These are phyloP conservation scores for Perca schrenkii DNA, from an alignment of 2,113 vertebrate genomes.

Conservation along the genomic window DNA sequence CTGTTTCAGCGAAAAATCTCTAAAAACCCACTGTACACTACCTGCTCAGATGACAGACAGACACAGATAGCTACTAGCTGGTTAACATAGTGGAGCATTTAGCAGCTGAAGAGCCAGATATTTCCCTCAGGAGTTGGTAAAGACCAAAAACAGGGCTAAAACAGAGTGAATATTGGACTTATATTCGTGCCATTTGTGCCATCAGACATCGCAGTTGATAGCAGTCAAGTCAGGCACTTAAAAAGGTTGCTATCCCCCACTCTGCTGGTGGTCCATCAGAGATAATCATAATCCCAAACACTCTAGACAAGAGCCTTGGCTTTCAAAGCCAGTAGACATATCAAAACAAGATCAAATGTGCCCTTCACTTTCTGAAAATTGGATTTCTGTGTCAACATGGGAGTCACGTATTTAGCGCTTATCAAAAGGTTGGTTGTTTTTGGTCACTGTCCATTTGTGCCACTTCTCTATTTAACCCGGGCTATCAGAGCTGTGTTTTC, in stretches of 20 bases:
- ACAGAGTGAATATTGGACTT: background rate
- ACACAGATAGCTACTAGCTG: background rate
- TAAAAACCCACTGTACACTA: background rate
- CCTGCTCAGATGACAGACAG: background rate
- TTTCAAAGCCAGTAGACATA: constrained; percentile 49
- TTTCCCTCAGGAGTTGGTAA: background rate
- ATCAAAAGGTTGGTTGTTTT: constrained; percentile 13
- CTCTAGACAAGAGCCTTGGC: constrained; percentile 61
- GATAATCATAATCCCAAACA: constrained; percentile 61
- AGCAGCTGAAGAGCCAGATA: background rate
- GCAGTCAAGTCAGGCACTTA: constrained; percentile 46
- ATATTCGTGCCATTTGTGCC: constrained; percentile 19
- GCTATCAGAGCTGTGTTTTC: constrained; percentile 15
- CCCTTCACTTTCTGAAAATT: constrained; percentile 60
- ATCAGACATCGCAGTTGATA: constrained; percentile 39
- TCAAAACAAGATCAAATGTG: constrained; percentile 70
- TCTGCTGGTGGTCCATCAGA: constrained; percentile 57
- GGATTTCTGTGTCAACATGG: constrained; percentile 41
- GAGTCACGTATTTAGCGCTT: constrained; percentile 30
- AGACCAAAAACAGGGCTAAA: background rate
- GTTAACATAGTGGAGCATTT: background rate
- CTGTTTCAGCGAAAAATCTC: background rate
- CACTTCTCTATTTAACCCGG: constrained; percentile 22
- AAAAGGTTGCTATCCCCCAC: constrained; percentile 53
- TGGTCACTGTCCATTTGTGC: constrained; percentile 30